Evolutionary conservation across 1,140 invertebrate species (phyloP).

Genomic region (Penaeus vannamei): DNA sequence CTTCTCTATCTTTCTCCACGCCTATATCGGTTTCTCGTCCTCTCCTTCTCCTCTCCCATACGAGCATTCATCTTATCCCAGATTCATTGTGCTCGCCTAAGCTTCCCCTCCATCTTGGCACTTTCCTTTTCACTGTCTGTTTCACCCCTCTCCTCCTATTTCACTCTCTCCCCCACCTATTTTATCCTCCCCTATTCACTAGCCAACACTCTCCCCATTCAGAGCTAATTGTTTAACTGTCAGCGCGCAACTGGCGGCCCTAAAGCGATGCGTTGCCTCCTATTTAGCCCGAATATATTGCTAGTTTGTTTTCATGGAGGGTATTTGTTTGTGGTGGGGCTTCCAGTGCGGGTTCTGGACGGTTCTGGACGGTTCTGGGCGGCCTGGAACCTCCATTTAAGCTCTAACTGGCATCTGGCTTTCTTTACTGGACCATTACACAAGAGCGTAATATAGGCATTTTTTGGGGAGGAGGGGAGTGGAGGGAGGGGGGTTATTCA

Average conservation of each 20-base stretch:
- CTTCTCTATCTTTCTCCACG: too few relatives aligned
- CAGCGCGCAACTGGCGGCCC: conserved; percentile 59
- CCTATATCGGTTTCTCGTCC: too few relatives aligned
- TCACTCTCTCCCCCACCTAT: not conserved
- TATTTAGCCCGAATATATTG: conserved; percentile 61
- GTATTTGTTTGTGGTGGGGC: conserved; percentile 59
- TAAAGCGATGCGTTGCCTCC: conserved; percentile 56
- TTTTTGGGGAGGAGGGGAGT: too few relatives aligned
- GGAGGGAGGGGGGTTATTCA: too few relatives aligned
- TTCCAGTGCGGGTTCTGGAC: conserved; percentile 14
- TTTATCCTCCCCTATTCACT: conserved; percentile 49
- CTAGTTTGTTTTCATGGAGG: conserved; percentile 58
- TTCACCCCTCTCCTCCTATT: conserved; percentile 41
- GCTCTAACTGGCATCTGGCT: too few relatives aligned
- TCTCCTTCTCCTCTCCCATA: too few relatives aligned
- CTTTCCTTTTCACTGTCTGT: not conserved
- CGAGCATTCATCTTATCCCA: too few relatives aligned
- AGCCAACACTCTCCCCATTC: conserved; percentile 62
- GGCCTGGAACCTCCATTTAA: not conserved
- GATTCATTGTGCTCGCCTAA: too few relatives aligned
- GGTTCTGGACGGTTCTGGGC: not conserved
- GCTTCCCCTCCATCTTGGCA: not conserved
- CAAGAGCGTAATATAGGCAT: too few relatives aligned
- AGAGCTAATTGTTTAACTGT: conserved; percentile 65
- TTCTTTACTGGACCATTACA: too few relatives aligned